phyloP scores from a whole-genome alignment of 2,888 invertebrate genomes.

The Prosapia bicincta region DNA sequence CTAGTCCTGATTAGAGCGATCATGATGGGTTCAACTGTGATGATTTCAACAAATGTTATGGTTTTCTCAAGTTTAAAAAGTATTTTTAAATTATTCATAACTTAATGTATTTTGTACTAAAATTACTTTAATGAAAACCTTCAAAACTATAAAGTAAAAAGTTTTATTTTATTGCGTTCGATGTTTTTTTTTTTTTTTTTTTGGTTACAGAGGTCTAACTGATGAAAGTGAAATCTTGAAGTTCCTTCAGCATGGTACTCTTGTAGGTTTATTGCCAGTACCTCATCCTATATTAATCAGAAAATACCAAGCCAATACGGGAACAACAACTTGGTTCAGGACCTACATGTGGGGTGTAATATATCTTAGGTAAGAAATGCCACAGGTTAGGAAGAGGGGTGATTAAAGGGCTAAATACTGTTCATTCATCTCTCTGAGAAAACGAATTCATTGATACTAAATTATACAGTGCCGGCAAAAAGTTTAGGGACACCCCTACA shows the following conservation, averaged over 20 bases:
- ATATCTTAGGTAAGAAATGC: constrained; percentile 82
- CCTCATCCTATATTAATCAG: constrained; percentile 99
- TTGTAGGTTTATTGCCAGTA: constrained; percentile 95
- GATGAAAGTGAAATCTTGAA: constrained; percentile 99
- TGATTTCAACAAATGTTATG: too few species aligned
- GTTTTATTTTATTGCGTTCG: neutral
- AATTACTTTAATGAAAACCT: neutral
- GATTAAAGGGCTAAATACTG: too few species aligned
- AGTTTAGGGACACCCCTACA: too few species aligned
- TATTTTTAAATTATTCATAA: neutral
- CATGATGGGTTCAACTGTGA: too few species aligned
- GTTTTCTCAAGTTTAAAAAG: constrained; percentile 2
- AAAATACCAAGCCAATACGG: constrained; percentile 98
- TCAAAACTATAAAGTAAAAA: neutral
- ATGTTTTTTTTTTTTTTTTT: constrained; percentile 26
- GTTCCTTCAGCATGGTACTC: constrained; percentile 96
- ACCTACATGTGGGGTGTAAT: constrained; percentile 99
- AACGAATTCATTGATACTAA: too few species aligned
- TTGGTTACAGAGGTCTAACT: constrained; percentile 77
- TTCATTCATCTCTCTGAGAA: too few species aligned
- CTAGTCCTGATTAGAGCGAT: too few species aligned
- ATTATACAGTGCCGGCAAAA: too few species aligned
- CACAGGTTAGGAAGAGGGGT: too few species aligned
- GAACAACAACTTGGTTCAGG: constrained; percentile 98
- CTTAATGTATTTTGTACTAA: too few species aligned